Percentiles rank a stretch among this genome's conserved stretches.
phyloP scores from a whole-genome alignment of 2,888 invertebrate genomes.

The Sceliomorpha sp. region DNA sequence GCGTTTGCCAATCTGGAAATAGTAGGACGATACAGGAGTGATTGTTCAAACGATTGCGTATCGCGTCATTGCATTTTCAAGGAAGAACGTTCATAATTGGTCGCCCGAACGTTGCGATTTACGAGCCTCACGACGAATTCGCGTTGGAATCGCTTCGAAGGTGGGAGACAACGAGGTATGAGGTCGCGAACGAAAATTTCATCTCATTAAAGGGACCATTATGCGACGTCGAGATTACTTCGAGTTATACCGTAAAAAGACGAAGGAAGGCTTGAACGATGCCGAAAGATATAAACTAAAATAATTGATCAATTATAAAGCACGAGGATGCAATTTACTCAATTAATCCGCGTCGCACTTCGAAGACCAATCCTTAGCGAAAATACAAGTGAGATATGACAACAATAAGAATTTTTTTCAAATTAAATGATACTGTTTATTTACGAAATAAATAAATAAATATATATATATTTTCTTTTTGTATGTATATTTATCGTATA shows the following conservation, averaged over 20 bases:
- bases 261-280: constrained; percentile 27
- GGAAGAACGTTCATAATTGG: constrained; percentile 7
- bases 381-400: not conserved
- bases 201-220: constrained; percentile 42
- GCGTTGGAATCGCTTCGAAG: constrained; percentile 1
- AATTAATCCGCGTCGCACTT: constrained; percentile 29
- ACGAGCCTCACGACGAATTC: constrained; percentile 17
- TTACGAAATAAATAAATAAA: no score
- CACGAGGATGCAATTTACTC: constrained; percentile 23
- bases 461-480: no score
- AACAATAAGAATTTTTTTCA: constrained; percentile 10
- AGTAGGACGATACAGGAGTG: no score
- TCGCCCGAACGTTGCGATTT: not conserved
- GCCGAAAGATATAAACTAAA: constrained; percentile 40
- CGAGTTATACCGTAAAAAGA: constrained; percentile 29
- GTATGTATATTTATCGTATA: no score
- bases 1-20: no score
- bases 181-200: constrained; percentile 26
- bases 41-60: no score
- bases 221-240: constrained; percentile 33
- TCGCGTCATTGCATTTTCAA: not conserved
- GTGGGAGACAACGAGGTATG: constrained; percentile 17
- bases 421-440: no score
- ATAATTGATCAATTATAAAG: constrained; percentile 50
- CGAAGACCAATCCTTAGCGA: constrained; percentile 22